These are phyloP conservation scores for Pomatorhinus ruficollis DNA, from an alignment of 2,113 vertebrate genomes.

Conservation along the genomic window DNA sequence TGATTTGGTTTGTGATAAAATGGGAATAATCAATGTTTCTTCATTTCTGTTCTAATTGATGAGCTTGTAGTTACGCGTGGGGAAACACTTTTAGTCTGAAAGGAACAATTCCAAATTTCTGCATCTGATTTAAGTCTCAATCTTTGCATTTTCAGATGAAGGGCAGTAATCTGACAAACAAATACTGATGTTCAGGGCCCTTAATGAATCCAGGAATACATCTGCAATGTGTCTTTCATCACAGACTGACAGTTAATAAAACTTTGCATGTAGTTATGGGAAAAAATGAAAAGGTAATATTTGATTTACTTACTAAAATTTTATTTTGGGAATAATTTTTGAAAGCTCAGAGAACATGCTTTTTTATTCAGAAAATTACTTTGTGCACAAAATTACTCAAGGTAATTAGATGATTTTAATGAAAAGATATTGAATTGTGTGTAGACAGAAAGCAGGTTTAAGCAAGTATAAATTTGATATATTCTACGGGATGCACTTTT, in stretches of 20 bases:
- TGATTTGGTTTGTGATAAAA: not conserved
- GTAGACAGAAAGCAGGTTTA: not conserved
- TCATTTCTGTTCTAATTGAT: not conserved
- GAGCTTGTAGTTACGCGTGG: not conserved
- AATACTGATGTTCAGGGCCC: not conserved
- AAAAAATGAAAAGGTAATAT: not conserved
- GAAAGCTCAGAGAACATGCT: not conserved
- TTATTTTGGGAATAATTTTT: not conserved
- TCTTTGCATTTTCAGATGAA: not conserved
- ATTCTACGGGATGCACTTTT: not conserved
- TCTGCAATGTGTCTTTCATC: not conserved
- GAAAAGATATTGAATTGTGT: conserved; percentile 16
- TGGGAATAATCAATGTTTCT: not conserved
- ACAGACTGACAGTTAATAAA: not conserved
- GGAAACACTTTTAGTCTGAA: not conserved
- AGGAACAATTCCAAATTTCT: not conserved
- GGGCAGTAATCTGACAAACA: not conserved
- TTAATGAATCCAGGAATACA: not conserved
- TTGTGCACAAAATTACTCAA: not conserved
- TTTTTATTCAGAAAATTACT: not conserved
- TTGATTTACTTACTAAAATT: not conserved
- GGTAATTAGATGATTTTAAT: not conserved
- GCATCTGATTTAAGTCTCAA: not conserved
- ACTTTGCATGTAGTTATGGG: not conserved
- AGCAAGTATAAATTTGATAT: not conserved